Base-by-base conservation (phyloP, 2,888 invertebrate genomes). In the Sisyra terminalis region DNA sequence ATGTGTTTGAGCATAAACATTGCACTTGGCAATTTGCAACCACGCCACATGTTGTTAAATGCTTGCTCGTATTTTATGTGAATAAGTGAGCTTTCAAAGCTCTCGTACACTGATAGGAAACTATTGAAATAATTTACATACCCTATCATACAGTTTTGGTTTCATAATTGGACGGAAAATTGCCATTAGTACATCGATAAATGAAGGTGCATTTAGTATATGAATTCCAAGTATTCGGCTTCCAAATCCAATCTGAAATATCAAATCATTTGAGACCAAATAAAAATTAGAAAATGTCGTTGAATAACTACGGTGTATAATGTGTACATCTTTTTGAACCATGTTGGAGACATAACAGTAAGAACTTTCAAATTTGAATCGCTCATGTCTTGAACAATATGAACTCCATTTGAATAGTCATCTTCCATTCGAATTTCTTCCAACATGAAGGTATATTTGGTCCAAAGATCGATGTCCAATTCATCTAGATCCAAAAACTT, bases 71-170 rank as follows among this genome's bases (percentile, higher is more conserved):
- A 24, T 24, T 24, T 24, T 24, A 24, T 24, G 34, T 34, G 34
- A 15, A 34, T 34, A 34, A 34, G n/a, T 2, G n/a, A 14, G 13
- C 7, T 34, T 34, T 34, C 8, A 7, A 14, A 15, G 11, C 10
- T 30, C 30, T 14, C 15, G 15, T 34, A 34, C 3, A 34, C 11
- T 34, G 15, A 34, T 2, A 3, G 6, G 11, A 14, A 34, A 34
- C 15, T 14, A 34, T 34, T 3, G 3, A 38, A 16, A 17, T 38
- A 15, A 17, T 15, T 17, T 16, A 17, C 39, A 11, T 39, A 39
- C 39, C 24, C 39, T 39, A 18, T 39, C 18, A 39, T 13, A 16
- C 10, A 39, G 24, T 39, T 39, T 39, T 18, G 39, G 39, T 39
- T 17, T 17, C 17, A 39, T 39, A 16, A 39, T 9, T 18, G 24